A percentile compares a stretch with the other conserved stretches of the same genome.
phyloP scores from a whole-genome alignment of 1,140 invertebrate genomes.

The Trachelipus rathkii region DNA sequence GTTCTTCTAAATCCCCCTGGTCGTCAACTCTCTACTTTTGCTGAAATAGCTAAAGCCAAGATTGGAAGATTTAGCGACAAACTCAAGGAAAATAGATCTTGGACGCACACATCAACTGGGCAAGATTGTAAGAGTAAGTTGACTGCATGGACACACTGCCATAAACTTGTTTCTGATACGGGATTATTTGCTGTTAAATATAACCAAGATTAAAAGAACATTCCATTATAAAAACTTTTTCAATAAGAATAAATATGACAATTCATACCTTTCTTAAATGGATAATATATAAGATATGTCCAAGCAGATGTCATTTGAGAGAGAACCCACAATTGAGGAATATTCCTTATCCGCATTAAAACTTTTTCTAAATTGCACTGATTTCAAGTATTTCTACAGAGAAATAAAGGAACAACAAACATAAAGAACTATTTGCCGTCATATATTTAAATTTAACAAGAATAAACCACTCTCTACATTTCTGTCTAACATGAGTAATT shows the following conservation, averaged over 20 bases:
- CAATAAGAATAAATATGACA: too few species aligned
- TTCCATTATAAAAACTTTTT: too few species aligned
- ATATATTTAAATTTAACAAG: too few species aligned
- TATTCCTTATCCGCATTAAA: constrained; percentile 11
- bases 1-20: too few species aligned
- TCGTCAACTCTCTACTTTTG: neutral
- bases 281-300: constrained; percentile 7
- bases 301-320: constrained; percentile 5
- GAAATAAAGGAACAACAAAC: too few species aligned
- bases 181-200: too few species aligned
- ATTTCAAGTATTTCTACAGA: too few species aligned
- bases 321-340: constrained; percentile 25
- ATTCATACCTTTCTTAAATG: constrained; percentile 14
- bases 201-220: too few species aligned
- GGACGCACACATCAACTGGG: neutral
- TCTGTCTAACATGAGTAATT: too few species aligned
- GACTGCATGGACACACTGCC: neutral
- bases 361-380: neutral
- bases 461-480: too few species aligned
- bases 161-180: too few species aligned
- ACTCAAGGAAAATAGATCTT: neutral
- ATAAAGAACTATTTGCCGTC: too few species aligned
- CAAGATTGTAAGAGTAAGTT: neutral
- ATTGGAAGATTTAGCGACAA: neutral
- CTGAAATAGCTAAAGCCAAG: neutral